A percentile compares a stretch with the other conserved stretches of the same genome.
Evolutionary conservation across 1,140 invertebrate genomes (phyloP).

Genomic region (Pemphigus obesinymphae): DNA sequence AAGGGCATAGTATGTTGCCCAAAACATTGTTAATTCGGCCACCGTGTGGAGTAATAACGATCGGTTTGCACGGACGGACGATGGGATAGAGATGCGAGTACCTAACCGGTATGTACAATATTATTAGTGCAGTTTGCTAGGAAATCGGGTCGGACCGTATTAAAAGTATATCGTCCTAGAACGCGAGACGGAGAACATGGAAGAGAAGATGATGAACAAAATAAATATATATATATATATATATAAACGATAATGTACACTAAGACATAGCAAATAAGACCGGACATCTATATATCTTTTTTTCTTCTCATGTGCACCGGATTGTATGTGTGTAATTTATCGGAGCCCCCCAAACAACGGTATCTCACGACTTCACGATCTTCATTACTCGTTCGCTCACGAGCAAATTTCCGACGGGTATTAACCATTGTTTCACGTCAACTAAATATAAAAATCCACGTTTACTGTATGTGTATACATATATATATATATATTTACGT

Average conservation of each 20-base stretch:
- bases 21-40: too few species aligned
- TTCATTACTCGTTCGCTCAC: conserved; percentile 35
- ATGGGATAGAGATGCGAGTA: not conserved
- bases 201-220: not conserved
- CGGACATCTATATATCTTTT: conserved; percentile 33
- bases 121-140: not conserved
- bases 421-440: conserved; percentile 37
- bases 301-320: conserved; percentile 23
- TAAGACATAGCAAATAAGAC: conserved; percentile 21
- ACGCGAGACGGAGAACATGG: not conserved
- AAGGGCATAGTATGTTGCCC: too few species aligned
- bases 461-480: not conserved
- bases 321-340: conserved; percentile 31
- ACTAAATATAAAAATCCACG: conserved; percentile 13
- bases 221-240: not conserved
- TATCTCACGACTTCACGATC: conserved; percentile 41
- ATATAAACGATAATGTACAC: too few species aligned
- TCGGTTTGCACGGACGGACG: not conserved
- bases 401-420: conserved; percentile 40
- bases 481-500: not conserved
- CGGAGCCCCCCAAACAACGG: conserved; percentile 29
- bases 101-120: not conserved
- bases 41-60: not conserved
- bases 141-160: not conserved
- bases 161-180: not conserved